phyloP scores from a whole-genome alignment of 2,113 vertebrate genomes.

The Felis catus region DNA sequence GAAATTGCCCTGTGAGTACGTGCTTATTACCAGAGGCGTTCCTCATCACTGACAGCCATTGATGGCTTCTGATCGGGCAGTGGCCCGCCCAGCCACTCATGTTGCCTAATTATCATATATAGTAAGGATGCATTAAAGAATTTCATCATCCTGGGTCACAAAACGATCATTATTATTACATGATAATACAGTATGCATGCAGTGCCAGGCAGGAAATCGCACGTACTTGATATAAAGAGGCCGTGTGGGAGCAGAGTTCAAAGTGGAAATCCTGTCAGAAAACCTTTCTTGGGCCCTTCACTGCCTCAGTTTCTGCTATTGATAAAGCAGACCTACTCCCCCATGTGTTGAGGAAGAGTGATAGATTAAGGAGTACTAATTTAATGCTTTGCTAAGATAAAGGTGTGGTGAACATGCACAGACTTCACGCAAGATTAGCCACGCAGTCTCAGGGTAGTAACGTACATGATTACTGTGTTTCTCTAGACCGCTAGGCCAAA shows the following conservation, averaged over 20 bases:
- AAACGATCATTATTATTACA: slow-evolving; percentile 48
- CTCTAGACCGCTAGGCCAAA: not conserved
- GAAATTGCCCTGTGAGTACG: not conserved
- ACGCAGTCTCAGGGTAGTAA: not conserved
- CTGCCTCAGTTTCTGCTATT: not conserved
- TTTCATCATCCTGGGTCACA: slow-evolving; percentile 66
- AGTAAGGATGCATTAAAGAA: slow-evolving; percentile 63
- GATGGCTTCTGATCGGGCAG: slow-evolving; percentile 64
- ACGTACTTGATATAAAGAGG: not conserved
- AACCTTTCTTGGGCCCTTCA: not conserved
- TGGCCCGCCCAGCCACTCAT: not conserved
- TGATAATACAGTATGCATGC: not conserved
- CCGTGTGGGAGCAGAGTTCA: not conserved
- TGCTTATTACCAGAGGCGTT: slow-evolving; percentile 63
- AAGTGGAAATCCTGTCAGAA: not conserved
- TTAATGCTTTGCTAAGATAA: not conserved
- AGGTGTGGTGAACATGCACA: not conserved
- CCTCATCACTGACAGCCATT: not conserved
- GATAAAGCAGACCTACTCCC: not conserved
- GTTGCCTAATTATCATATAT: slow-evolving; percentile 62
- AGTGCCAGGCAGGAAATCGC: not conserved
- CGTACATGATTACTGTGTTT: not conserved
- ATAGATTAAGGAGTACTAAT: not conserved
- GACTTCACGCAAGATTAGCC: not conserved
- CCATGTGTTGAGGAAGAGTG: not conserved